Evolutionary conservation across 1,140 invertebrate genomes (phyloP), one percentile per base, ranked within the genome.

Genomic region (Scaptomyza hsui): DNA sequence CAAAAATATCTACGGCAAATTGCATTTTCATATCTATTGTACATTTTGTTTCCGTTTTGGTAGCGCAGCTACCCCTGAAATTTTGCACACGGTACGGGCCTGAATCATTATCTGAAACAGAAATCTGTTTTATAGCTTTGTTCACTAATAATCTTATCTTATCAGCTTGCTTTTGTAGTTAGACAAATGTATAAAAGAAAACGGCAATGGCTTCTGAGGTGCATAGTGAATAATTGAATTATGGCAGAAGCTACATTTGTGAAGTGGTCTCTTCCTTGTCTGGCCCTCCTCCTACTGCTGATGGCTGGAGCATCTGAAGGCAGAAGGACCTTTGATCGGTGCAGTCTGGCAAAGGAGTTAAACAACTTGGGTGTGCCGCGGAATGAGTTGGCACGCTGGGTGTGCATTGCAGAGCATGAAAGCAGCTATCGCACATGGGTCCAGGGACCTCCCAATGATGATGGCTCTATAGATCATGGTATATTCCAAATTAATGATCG

Each of bases 401-500:
- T 49, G 4, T 78, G 75, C 51, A 67, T 78, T 19, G 72, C 53
- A 1, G 1, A 61, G n/a, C 29, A 63, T 47, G 75, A 72, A 49
- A 75, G 72, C 48, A 49, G 37, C 4, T 78, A 42, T 39, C 55
- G 59, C 6, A 65, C 67, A 1, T 51, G 12, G 45, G 53, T 56
- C n/a, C 37, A 47, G n/a, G 69, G 69, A 10, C 53, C 45, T 18
- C 29, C 89, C 15, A 93, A 93, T 57, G 74, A 62, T 3, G 90
- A 93, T 70, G 92, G 92, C 0, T 92, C 92, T 16, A 74, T 78
- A 21, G 93, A 93, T 78, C 92, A 92, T 70, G 93, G 93, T 0
- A 78, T 93, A 19, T 93, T 93, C 90, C 93, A 93, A 90, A 92
- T 93, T 60, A 93, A 93, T 75, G 92, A 93, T 72, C 86, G 80